Conservation (phyloP, 1,140 invertebrate species). For the Drosophila takahashii region DNA sequence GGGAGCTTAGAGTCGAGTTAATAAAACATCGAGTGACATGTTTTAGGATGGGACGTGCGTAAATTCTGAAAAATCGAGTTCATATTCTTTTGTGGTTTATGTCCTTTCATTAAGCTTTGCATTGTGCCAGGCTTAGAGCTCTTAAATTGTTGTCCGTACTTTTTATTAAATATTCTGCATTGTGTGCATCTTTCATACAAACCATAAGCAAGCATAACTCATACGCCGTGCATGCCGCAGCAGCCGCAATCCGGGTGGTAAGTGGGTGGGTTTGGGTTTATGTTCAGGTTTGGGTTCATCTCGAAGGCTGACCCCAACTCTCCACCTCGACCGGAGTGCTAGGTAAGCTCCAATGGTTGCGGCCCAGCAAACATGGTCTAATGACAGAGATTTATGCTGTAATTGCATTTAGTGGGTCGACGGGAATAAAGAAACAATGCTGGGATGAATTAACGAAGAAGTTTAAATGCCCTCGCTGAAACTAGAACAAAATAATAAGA, state of each 20-base stretch:
- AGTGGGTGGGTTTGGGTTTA: neutral
- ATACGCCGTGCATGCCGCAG: constrained; percentile 55
- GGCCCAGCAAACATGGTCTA: constrained; percentile 76
- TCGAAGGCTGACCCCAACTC: constrained; percentile 29
- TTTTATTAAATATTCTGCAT: constrained; percentile 56
- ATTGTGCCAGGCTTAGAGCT: constrained; percentile 39
- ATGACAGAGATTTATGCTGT: constrained; percentile 80
- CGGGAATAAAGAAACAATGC: constrained; percentile 6
- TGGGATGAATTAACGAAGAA: constrained; percentile 9
- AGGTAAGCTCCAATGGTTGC: constrained; percentile 28
- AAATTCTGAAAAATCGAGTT: constrained; percentile 36
- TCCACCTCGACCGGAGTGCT: constrained; percentile 17
- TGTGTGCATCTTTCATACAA: constrained; percentile 36
- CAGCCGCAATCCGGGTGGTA: constrained; percentile 46
- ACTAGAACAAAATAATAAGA: no score
- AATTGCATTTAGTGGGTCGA: constrained; percentile 72
- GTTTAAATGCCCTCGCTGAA: constrained; percentile 24
- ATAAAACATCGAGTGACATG: constrained; percentile 75
- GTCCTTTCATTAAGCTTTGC: constrained; percentile 1
- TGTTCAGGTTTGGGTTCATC: neutral
- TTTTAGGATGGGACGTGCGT: constrained; percentile 60
- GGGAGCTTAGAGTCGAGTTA: constrained; percentile 53
- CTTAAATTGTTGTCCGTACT: constrained; percentile 49
- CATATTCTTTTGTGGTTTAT: constrained; percentile 30
- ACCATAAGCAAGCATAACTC: constrained; percentile 58